phyloP scores from a whole-genome alignment of 2,888 invertebrate genomes.

The Ornithoptera priamus region DNA sequence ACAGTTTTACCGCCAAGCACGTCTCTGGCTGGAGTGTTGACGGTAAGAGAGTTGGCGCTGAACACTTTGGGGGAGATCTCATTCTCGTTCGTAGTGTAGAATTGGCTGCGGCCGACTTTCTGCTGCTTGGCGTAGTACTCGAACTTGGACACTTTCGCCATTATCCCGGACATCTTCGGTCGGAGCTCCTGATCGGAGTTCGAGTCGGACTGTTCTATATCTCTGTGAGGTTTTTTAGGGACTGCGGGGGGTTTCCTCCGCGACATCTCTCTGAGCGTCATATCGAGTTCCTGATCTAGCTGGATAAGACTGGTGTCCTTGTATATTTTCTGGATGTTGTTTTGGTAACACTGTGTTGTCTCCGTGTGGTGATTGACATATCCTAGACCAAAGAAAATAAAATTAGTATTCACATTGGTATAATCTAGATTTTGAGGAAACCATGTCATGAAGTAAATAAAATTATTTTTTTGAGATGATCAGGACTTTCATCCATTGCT shows the following conservation, averaged over 20 bases:
- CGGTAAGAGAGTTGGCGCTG: constrained; percentile 87
- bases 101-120: constrained; percentile 71
- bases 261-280: constrained; percentile 72
- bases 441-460: too few species aligned
- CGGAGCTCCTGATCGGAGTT: constrained; percentile 73
- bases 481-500: too few species aligned
- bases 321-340: constrained; percentile 55
- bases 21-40: constrained; percentile 90
- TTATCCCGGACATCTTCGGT: constrained; percentile 77
- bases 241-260: constrained; percentile 83
- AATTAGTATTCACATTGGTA: too few species aligned
- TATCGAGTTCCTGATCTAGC: constrained; percentile 69
- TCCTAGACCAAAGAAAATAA: constrained; percentile 45
- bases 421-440: too few species aligned
- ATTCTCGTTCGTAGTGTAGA: constrained; percentile 65
- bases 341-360: constrained; percentile 59
- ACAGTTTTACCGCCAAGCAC: constrained; percentile 84
- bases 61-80: constrained; percentile 88
- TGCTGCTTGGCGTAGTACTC: constrained; percentile 86
- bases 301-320: constrained; percentile 63
- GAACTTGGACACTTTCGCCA: constrained; percentile 89
- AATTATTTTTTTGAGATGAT: too few species aligned
- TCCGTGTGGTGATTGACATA: constrained; percentile 56
- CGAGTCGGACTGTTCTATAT: constrained; percentile 69
- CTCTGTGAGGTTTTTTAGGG: constrained; percentile 80